phyloP scores from a whole-genome alignment of 2,888 invertebrate species.

The Limnephilus lunatus region DNA sequence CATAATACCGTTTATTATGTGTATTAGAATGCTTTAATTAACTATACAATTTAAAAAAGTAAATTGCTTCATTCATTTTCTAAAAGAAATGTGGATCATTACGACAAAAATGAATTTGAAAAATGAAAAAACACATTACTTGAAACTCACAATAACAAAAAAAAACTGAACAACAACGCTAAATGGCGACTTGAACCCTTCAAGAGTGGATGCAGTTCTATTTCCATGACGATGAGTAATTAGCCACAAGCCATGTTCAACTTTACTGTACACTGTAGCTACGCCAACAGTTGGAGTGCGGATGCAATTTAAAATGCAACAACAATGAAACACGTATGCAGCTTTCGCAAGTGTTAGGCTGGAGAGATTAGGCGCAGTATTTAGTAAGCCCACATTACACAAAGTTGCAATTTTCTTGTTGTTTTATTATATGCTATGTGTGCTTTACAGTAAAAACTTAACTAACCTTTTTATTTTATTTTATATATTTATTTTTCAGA shows the following conservation, averaged over 20 bases:
- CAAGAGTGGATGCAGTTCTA: slow-evolving; percentile 17
- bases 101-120: no score
- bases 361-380: slow-evolving; percentile 8
- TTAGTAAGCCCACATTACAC: background rate
- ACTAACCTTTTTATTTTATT: no score
- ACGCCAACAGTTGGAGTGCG: slow-evolving; percentile 38
- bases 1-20: no score
- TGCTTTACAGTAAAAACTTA: no score
- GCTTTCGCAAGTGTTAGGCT: slow-evolving; percentile 3
- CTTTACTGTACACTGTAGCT: background rate
- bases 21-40: no score
- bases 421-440: background rate
- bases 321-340: slow-evolving; percentile 37
- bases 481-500: no score
- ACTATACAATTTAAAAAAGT: no score
- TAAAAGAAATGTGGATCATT: no score
- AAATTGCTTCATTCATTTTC: no score
- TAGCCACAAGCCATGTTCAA: background rate
- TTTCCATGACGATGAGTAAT: slow-evolving; percentile 41
- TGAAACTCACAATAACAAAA: background rate
- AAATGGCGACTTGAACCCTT: slow-evolving; percentile 27
- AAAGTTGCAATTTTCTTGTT: background rate
- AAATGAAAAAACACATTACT: background rate
- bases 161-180: background rate
- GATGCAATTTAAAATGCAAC: slow-evolving; percentile 40